Conservation (phyloP, 1,140 invertebrate species). For the Andricus grossulariae region DNA sequence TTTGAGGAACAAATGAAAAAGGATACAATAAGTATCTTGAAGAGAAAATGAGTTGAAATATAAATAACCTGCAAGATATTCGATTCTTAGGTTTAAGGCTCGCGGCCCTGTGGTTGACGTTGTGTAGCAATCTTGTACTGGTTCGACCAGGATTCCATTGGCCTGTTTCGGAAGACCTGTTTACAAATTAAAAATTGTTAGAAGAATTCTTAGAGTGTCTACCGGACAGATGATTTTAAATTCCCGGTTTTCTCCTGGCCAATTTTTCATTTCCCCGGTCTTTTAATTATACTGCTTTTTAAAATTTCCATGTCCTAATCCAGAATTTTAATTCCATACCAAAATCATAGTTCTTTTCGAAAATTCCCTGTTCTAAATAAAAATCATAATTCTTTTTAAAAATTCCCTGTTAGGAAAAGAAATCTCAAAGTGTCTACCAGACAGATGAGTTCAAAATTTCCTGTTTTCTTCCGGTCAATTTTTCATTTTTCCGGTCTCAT, state of each 20-base stretch:
- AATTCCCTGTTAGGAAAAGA: not conserved
- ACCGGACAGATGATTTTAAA: not conserved
- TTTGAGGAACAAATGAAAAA: not conserved
- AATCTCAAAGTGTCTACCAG: not conserved
- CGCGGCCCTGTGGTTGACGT: too few relatives aligned
- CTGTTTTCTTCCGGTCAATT: not conserved
- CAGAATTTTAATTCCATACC: too few relatives aligned
- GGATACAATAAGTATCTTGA: not conserved
- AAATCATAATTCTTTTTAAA: too few relatives aligned
- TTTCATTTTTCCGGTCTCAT: not conserved
- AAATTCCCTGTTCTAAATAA: too few relatives aligned
- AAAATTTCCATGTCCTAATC: too few relatives aligned
- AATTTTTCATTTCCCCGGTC: not conserved
- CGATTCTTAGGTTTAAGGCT: too few relatives aligned
- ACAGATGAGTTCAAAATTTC: too few relatives aligned
- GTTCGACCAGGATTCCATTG: constrained; percentile 54
- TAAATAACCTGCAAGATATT: not conserved
- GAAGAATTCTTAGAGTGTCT: not conserved
- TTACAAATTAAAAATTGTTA: constrained; percentile 34
- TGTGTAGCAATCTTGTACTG: constrained; percentile 36
- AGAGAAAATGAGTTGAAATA: not conserved
- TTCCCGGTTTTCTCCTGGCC: too few relatives aligned
- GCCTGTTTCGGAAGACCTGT: constrained; percentile 53
- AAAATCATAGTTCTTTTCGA: too few relatives aligned
- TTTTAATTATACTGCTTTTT: too few relatives aligned